Conservation (phyloP, 2,888 invertebrate species). For the Hypercompe scribonia region DNA sequence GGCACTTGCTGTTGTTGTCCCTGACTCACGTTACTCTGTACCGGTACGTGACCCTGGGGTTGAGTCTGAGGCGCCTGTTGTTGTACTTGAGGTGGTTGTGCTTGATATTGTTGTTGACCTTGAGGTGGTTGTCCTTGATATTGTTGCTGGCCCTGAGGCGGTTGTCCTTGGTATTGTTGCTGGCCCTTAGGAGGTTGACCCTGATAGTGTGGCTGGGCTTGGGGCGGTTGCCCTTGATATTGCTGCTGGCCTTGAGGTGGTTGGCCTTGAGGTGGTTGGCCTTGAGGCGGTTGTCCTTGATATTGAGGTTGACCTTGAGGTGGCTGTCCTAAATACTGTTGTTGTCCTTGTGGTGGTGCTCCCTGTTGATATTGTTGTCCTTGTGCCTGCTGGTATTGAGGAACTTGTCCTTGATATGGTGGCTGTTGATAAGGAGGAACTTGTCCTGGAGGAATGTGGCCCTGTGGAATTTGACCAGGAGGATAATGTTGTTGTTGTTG, state of each 20-base stretch:
- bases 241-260: conserved; percentile 27
- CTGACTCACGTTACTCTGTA: conserved; percentile 40
- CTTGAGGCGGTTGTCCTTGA: conserved; percentile 51
- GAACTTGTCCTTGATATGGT: conserved; percentile 49
- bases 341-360: conserved; percentile 26
- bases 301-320: conserved; percentile 50
- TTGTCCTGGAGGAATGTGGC: conserved; percentile 56
- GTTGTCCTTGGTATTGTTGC: conserved; percentile 43
- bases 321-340: conserved; percentile 48
- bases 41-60: conserved; percentile 32
- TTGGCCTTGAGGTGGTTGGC: conserved; percentile 23
- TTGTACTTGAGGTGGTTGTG: conserved; percentile 21
- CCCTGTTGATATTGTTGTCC: conserved; percentile 43
- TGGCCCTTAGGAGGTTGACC: conserved; percentile 49
- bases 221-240: conserved; percentile 47
- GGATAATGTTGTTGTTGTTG: conserved; percentile 51
- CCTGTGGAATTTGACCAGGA: conserved; percentile 52
- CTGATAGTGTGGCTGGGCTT: conserved; percentile 26
- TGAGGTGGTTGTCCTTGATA: conserved; percentile 58
- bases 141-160: conserved; percentile 45
- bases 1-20: conserved; percentile 35
- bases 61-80: conserved; percentile 54
- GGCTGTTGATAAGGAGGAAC: conserved; percentile 57
- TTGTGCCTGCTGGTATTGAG: conserved; percentile 38
- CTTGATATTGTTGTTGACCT: conserved; percentile 40